phyloP scores from a whole-genome alignment of 2,113 vertebrate species.

The Sinocyclocheilus anshuiensis region DNA sequence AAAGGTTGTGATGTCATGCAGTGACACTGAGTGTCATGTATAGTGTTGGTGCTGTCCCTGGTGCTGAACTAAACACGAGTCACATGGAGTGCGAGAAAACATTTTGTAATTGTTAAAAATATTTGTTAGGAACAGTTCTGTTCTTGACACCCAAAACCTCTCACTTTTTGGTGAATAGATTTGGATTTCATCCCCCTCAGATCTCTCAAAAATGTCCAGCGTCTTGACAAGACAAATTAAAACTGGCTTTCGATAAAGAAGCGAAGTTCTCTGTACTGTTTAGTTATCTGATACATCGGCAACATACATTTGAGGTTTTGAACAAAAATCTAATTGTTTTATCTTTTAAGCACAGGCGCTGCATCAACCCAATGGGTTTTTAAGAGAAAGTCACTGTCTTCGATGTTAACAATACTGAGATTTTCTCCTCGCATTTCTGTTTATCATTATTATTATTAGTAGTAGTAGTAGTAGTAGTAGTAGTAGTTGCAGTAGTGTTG shows the following conservation, averaged over 20 bases:
- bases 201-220: not conserved
- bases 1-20: not conserved
- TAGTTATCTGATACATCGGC: not conserved
- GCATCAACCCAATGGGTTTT: not conserved
- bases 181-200: not conserved
- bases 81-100: not conserved
- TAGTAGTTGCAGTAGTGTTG: no score
- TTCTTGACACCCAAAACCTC: not conserved
- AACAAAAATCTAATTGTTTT: not conserved
- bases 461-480: no score
- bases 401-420: not conserved
- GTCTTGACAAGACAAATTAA: not conserved
- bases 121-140: not conserved
- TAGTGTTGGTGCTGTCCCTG: slow-evolving; percentile 67
- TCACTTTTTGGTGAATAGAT: not conserved
- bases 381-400: not conserved
- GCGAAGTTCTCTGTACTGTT: not conserved
- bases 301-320: not conserved
- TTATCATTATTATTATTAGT: not conserved
- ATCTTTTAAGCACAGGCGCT: not conserved
- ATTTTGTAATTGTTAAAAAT: slow-evolving; percentile 11
- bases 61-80: slow-evolving; percentile 65
- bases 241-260: not conserved
- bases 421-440: not conserved
- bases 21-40: not conserved